Base-by-base conservation (phyloP, 2,113 vertebrate species). In the Callopanchax toddi region DNA sequence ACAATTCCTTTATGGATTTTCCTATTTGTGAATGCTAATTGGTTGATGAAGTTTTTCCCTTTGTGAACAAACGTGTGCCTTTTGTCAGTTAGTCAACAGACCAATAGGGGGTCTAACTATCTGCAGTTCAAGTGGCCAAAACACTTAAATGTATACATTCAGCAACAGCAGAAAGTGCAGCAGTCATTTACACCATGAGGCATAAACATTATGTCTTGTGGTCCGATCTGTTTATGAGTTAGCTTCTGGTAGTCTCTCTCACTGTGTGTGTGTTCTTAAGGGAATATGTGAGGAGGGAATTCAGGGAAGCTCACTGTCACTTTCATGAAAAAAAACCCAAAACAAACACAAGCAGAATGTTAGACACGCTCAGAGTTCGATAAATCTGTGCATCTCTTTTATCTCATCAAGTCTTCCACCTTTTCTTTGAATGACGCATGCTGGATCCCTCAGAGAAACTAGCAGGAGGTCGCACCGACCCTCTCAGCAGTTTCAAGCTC, bases 141-240 rank as follows among this genome's bases (percentile, higher is more conserved):
- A 26, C 39, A 49, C 22, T 56, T 52, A 57, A 59, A 29, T 49
- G 29, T 58, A 49, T 17, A 46, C 66, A 56, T 50, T 34, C 55
- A 32, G 23, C 5, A 37, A 57, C 56, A 32, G 60, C 60, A 15
- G 45, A 10, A 34, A 61, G 43, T 60, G 61, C 49, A 46, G 57
- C 26, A 23, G 34, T 52, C 56, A 36, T n/a, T 64, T 76, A 65
- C 43, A n/a, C 76, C 18, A 23, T 40, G 60, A 79, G 67, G 72
- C 48, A 79, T 83, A 79, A 88, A 86, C 81, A 83, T 57, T 49
- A 50, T 12, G 69, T 77, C 67, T 76, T 76, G 73, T 67, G 50
- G 68, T 59, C 58, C 15, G 51, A 62, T 72, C 69, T 83, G 79
- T 84, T 82, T 82, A 81, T 29, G 25, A 72, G 59, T 81, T 65